Evolutionary conservation across 2,888 invertebrate species (phyloP), one percentile per base, ranked within the genome.

Genomic region (Eupithecia pulchellata): DNA sequence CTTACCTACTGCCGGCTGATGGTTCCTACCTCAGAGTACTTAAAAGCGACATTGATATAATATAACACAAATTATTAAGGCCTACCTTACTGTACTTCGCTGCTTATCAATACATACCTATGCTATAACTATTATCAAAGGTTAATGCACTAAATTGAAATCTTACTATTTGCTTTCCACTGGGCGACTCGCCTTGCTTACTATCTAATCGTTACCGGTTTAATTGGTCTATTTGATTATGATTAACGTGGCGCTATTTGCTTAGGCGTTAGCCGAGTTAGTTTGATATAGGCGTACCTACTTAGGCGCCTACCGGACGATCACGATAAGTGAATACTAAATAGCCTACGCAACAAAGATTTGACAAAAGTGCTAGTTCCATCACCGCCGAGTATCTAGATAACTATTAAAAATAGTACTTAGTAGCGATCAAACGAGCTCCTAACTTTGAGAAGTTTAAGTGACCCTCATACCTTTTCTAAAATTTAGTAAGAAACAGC

Each of bases 91-190:
- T 4, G 20, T 25, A 52, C 55, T 55, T 13, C 27, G 27, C 27
- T 13, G 30, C 11, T 58, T 58, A 58, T 58, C 58, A 60, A 32
- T 60, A 58, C 1, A 30, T n/a, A n/a, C n/a, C n/a, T n/a, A n/a
- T n/a, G 20, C 30, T 32, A 11, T 32, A n/a, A n/a, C 30, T 32
- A 32, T 67, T 71, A 71, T 71, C 71, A 65, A 58, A 66, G 72
- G 72, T 66, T 60, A 72, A 34, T 66, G 69, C 66, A 61, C 69
- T 64, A 64, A 62, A 66, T 69, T 69, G 52, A 69, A 62, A 63
- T 62, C 66, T 69, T 64, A 70, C 72, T 78, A 69, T 79, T 78
- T 78, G 66, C 70, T 64, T 67, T 75, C 69, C 79, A 75, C 77
- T 79, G 72, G 73, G 76, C 74, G 71, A 65, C 20, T 20, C 52